A percentile compares a stretch with the other conserved stretches of the same genome.
phyloP scores from a whole-genome alignment of 2,797 vertebrate species.

The Telmatherina bonti region DNA sequence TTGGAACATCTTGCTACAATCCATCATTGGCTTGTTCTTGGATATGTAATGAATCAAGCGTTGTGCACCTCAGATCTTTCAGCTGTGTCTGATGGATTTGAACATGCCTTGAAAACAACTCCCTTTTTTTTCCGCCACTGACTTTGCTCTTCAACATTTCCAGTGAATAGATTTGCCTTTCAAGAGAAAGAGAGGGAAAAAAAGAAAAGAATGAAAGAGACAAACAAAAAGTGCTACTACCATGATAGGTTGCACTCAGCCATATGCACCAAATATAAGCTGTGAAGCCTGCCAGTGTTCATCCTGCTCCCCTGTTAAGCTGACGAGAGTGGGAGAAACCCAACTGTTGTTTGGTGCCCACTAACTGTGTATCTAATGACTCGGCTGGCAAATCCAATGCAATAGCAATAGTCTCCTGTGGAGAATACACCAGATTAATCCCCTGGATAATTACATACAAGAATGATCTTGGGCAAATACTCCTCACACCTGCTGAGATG shows the following conservation, averaged over 20 bases:
- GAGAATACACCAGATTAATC: conserved; percentile 79
- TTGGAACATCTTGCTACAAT: conserved; percentile 68
- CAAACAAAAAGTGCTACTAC: conserved; percentile 13
- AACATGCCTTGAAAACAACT: conserved; percentile 22
- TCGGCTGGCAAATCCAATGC: conserved; percentile 77
- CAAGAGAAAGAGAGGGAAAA: background rate
- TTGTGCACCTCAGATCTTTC: conserved; percentile 49
- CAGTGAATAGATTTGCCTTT: conserved; percentile 9
- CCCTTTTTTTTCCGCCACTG: conserved; percentile 6
- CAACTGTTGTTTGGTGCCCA: conserved; percentile 73
- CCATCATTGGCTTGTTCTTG: conserved; percentile 73
- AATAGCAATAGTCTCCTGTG: conserved; percentile 69
- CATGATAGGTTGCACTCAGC: conserved; percentile 53
- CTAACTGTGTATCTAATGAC: conserved; percentile 82
- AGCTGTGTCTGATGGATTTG: conserved; percentile 56
- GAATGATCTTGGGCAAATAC: conserved; percentile 80
- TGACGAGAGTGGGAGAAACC: conserved; percentile 70
- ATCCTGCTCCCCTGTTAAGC: conserved; percentile 65
- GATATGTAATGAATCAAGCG: conserved; percentile 58
- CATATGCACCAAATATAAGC: conserved; percentile 56
- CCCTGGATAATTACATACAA: conserved; percentile 79
- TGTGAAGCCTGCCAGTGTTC: conserved; percentile 60
- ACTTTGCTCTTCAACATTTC: conserved; percentile 24
- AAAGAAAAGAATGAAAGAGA: conserved; percentile 2
- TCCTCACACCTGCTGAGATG: conserved; percentile 73